Conservation (phyloP, 2,113 vertebrate genomes). For the Triplophysa tibetana region DNA sequence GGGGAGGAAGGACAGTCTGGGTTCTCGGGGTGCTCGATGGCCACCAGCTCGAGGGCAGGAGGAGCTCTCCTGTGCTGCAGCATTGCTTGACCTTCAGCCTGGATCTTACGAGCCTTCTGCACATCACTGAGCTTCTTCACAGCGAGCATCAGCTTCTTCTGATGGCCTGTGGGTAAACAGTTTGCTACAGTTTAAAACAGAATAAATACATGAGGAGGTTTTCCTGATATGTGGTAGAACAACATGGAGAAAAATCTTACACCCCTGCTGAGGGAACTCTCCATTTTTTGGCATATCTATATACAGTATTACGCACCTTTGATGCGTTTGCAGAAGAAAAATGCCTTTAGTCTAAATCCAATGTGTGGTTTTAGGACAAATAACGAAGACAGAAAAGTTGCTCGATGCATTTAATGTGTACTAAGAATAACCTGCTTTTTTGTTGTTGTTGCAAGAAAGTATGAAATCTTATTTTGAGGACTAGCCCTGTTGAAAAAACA, state of each 20-base stretch:
- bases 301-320: no score
- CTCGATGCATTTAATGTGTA: no score
- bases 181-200: neutral
- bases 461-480: no score
- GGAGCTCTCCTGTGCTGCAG: slow-evolving; percentile 75
- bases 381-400: no score
- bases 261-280: neutral
- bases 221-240: neutral
- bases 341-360: no score
- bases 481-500: no score
- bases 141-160: slow-evolving; percentile 97
- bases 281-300: no score
- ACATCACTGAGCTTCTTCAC: slow-evolving; percentile 91
- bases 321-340: no score
- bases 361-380: no score
- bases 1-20: slow-evolving; percentile 77
- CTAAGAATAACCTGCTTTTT: no score
- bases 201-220: neutral
- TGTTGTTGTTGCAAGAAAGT: no score
- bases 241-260: neutral
- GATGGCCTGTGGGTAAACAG: slow-evolving; percentile 83
- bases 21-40: slow-evolving; percentile 82
- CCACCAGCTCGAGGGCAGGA: slow-evolving; percentile 78
- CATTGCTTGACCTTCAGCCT: slow-evolving; percentile 75
- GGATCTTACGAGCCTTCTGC: slow-evolving; percentile 79